Base-by-base conservation (phyloP, 2,888 invertebrate species). In the Hydropsyche betteni region DNA sequence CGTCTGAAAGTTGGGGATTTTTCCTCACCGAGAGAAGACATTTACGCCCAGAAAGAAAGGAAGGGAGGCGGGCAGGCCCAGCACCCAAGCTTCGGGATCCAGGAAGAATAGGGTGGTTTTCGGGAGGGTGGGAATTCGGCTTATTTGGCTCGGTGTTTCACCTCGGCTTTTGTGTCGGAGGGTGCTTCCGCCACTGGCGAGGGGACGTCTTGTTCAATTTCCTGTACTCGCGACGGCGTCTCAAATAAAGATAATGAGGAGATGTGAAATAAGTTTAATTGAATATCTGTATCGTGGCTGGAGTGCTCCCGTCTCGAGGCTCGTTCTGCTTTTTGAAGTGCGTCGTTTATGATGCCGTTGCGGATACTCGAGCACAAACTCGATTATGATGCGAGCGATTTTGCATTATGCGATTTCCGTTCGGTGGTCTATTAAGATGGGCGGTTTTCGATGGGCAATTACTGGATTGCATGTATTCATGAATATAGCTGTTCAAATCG, bases 201-300 rank as follows among this genome's bases (percentile, higher is more conserved):
- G 64, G 64, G 64, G 64, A 64, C 64, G 70, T 53, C 70, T 70
- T 70, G 52, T 51, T 70, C 70, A 70, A 70, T 70, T 70, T 70
- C 70, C 51, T 53, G 69, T 16, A 5, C 69, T 24, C 44, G 38
- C 14, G 38, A 8, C 34, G 33, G 4, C 1, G 14, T 7, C 70
- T 12, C 16, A 53, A 70, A 70, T 53, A 70, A 70, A 51, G 52
- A 70, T 53, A 53, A 51, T 51, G 64, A 64, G 36, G 64, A 38
- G 36, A 51, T 14, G 70, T 24, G 70, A 53, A 53, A 53, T 70
- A 70, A 53, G 70, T 70, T 70, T 70, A 70, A 70, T 70, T 70
- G 52, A 70, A 70, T 70, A 70, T 70, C 33, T 70, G 70, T 70
- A 70, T 24, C 53, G 51, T 34, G 44, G 44, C 44, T 44, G 44